A percentile compares a stretch with the other conserved stretches of the same genome.
Conservation (phyloP, 2,888 invertebrate species). For the Gymnosoma rotundatum region DNA sequence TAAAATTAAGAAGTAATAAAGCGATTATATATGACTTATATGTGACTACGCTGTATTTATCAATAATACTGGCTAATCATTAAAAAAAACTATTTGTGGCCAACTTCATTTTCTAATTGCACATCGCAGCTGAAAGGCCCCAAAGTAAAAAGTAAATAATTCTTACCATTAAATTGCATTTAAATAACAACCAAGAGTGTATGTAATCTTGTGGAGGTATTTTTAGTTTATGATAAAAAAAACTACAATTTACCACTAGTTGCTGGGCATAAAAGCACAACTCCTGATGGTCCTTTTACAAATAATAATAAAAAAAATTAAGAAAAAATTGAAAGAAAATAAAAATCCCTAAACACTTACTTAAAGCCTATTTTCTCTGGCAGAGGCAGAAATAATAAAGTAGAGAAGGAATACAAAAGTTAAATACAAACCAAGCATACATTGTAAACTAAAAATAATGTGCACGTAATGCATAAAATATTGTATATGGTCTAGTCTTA, state of each 20-base stretch:
- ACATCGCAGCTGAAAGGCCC: slow-evolving; percentile 10
- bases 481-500: slow-evolving; percentile 38
- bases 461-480: slow-evolving; percentile 54
- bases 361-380: slow-evolving; percentile 40
- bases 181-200: slow-evolving; percentile 20
- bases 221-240: slow-evolving; percentile 30
- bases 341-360: slow-evolving; percentile 44
- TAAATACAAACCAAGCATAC: background rate
- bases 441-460: slow-evolving; percentile 50
- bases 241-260: slow-evolving; percentile 55
- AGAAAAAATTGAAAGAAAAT: background rate
- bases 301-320: background rate
- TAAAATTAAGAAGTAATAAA: too few species aligned
- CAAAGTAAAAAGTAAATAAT: slow-evolving; percentile 38
- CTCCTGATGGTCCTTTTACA: slow-evolving; percentile 38
- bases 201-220: background rate
- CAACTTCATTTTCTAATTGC: background rate
- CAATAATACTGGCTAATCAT: too few species aligned
- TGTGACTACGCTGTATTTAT: too few species aligned
- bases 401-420: background rate
- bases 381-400: slow-evolving; percentile 44
- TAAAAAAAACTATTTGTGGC: background rate
- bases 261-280: slow-evolving; percentile 49
- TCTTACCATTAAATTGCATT: slow-evolving; percentile 20
- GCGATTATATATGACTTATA: too few species aligned